A percentile compares a stretch with the other conserved stretches of the same genome.
Evolutionary conservation across 2,113 vertebrate species (phyloP).

Genomic region (Hydrochoerus hydrochaeris): DNA sequence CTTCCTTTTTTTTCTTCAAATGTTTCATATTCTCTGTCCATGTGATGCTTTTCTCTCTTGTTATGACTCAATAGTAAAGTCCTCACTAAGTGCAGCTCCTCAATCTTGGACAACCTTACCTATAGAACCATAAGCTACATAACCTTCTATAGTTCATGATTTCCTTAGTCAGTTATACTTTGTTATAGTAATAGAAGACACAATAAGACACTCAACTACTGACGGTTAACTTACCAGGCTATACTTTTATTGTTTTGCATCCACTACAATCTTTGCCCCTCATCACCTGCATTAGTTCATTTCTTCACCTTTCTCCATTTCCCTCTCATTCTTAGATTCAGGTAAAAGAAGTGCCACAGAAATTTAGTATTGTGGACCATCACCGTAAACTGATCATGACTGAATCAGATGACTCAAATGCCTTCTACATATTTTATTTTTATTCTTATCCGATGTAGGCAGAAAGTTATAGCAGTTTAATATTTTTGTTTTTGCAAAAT

Average conservation of each 20-base stretch:
- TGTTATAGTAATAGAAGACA: background rate
- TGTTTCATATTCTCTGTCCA: background rate
- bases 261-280: background rate
- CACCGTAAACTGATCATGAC: background rate
- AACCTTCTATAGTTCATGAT: background rate
- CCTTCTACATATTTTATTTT: conserved; percentile 1
- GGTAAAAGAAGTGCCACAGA: background rate
- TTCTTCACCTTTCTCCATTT: background rate
- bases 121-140: background rate
- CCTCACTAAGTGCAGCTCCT: background rate
- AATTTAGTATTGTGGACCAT: background rate
- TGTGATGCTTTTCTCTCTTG: background rate
- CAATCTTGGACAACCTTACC: background rate
- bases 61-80: background rate
- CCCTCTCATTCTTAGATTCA: background rate
- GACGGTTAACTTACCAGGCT: background rate
- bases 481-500: conserved; percentile 33
- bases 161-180: background rate
- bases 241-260: background rate
- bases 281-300: background rate
- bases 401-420: background rate
- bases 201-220: background rate
- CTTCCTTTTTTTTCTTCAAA: background rate
- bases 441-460: background rate
- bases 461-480: background rate